Percentiles rank a stretch among this genome's conserved stretches.
Evolutionary conservation across 2,888 invertebrate genomes (phyloP).

Genomic region (Chrysodeixis includens): DNA sequence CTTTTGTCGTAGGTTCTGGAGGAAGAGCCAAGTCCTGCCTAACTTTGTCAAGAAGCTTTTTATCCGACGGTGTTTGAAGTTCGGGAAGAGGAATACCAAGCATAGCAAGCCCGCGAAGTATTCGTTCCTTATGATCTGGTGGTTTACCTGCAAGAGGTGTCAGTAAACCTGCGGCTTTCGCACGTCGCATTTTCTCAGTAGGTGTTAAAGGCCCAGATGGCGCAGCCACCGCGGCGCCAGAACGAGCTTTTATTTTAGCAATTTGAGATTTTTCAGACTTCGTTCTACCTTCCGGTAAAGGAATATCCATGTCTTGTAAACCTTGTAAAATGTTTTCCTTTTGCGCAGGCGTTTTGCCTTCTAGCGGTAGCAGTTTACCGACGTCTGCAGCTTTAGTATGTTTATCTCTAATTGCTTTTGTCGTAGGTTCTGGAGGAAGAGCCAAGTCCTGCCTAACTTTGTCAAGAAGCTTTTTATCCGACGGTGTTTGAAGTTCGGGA

Average conservation of each 20-base stretch:
- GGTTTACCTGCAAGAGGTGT: slow-evolving; percentile 53
- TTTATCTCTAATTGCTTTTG: slow-evolving; percentile 43
- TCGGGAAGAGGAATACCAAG: slow-evolving; percentile 60
- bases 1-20: slow-evolving; percentile 55
- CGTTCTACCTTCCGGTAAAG: slow-evolving; percentile 43
- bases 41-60: slow-evolving; percentile 56
- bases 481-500: slow-evolving; percentile 63
- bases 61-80: slow-evolving; percentile 59
- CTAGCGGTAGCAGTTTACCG: slow-evolving; percentile 59
- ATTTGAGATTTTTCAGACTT: slow-evolving; percentile 63
- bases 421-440: slow-evolving; percentile 61
- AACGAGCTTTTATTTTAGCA: no score
- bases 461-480: slow-evolving; percentile 61
- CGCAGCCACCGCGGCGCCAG: no score
- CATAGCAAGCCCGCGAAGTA: slow-evolving; percentile 52
- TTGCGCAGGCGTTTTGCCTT: slow-evolving; percentile 54
- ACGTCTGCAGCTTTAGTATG: slow-evolving; percentile 50
- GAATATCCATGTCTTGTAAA: slow-evolving; percentile 38
- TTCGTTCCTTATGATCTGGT: slow-evolving; percentile 59
- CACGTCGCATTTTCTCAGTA: slow-evolving; percentile 25
- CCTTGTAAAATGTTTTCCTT: slow-evolving; percentile 62
- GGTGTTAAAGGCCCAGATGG: no score
- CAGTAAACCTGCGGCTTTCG: slow-evolving; percentile 26
- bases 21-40: slow-evolving; percentile 60
- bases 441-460: slow-evolving; percentile 59